Evolutionary conservation across 2,888 invertebrate species (phyloP).

Genomic region (Coremacera marginata): DNA sequence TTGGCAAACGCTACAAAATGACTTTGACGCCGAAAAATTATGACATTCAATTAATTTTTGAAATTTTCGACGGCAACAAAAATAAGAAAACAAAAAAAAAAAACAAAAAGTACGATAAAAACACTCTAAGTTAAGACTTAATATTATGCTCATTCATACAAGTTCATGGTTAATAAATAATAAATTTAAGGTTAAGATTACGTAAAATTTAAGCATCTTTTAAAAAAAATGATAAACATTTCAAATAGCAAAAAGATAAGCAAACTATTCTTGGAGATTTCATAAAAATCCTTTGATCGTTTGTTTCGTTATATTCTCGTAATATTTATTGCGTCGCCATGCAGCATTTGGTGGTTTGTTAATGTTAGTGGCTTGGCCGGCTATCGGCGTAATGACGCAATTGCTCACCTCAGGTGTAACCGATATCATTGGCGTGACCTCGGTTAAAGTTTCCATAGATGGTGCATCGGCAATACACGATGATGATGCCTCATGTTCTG

Average conservation of each 20-base stretch:
- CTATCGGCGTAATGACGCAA: slow-evolving; percentile 38
- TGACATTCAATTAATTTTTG: too few relatives aligned
- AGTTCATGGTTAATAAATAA: slow-evolving; percentile 21
- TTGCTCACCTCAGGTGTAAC: slow-evolving; percentile 65
- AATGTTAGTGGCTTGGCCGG: slow-evolving; percentile 35
- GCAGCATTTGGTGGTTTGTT: slow-evolving; percentile 58
- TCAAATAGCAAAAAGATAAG: neutral
- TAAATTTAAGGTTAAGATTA: neutral
- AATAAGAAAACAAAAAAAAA: too few relatives aligned
- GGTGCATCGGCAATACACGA: slow-evolving; percentile 55
- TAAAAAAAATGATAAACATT: neutral
- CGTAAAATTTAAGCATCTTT: neutral
- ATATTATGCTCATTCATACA: neutral
- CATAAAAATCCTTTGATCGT: slow-evolving; percentile 73
- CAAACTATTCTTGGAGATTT: slow-evolving; percentile 30
- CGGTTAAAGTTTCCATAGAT: slow-evolving; percentile 52
- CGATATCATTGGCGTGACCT: slow-evolving; percentile 48
- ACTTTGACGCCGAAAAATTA: neutral
- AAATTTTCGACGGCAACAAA: too few relatives aligned
- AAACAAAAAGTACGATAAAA: too few relatives aligned
- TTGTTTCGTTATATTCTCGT: slow-evolving; percentile 72
- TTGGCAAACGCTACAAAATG: slow-evolving; percentile 11
- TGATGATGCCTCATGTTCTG: slow-evolving; percentile 52
- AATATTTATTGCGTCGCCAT: slow-evolving; percentile 71
- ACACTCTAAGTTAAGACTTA: too few relatives aligned